phyloP scores from a whole-genome alignment of 2,888 invertebrate genomes.

The Pseudococcus jackbeardsleyi region DNA sequence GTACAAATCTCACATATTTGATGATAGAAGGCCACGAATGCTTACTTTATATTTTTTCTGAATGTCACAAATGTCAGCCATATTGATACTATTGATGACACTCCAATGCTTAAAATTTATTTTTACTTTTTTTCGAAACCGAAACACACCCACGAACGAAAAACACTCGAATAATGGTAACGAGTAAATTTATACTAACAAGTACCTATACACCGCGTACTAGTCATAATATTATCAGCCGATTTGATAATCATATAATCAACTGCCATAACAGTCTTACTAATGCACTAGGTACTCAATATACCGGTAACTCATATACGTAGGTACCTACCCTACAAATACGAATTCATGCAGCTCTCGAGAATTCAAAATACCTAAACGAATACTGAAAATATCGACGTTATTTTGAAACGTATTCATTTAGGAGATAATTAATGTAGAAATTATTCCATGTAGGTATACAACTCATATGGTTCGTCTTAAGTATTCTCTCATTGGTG shows the following conservation, averaged over 20 bases:
- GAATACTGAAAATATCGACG: neutral
- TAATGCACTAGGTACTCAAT: neutral
- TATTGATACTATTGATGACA: neutral
- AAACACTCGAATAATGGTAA: neutral
- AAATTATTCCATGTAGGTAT: neutral
- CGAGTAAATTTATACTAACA: neutral
- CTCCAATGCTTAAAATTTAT: neutral
- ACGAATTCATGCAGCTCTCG: neutral
- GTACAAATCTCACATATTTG: neutral
- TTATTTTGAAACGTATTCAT: neutral
- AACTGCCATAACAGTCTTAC: neutral
- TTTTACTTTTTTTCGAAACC: neutral
- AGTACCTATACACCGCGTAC: neutral
- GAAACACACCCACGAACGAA: neutral
- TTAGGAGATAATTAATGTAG: neutral
- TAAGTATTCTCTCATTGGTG: neutral
- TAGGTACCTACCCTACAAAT: no score
- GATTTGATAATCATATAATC: slow-evolving; percentile 20
- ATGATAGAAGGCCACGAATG: neutral
- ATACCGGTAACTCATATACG: neutral
- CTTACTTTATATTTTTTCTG: slow-evolving; percentile 27
- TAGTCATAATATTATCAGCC: slow-evolving; percentile 21
- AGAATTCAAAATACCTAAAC: neutral
- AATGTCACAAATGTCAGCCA: neutral
- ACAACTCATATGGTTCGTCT: neutral